Percentiles rank a stretch among this genome's conserved stretches.
These are phyloP conservation scores for Sceloporus tristichus DNA, from an alignment of 2,113 vertebrate species.

Conservation along the genomic window DNA sequence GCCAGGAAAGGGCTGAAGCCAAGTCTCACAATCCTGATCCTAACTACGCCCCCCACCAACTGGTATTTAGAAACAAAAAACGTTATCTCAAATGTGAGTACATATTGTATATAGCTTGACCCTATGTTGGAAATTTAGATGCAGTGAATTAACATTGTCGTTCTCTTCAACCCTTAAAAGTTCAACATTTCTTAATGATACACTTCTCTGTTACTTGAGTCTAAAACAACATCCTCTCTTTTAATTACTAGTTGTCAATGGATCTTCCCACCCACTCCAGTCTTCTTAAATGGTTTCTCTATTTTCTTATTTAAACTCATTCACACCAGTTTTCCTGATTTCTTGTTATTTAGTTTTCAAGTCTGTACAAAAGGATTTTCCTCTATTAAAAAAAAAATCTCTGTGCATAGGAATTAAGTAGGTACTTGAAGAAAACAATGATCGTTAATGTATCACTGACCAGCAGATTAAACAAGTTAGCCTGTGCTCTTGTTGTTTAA, in stretches of 20 bases:
- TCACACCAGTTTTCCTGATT: not conserved
- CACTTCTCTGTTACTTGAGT: not conserved
- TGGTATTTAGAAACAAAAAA: not conserved
- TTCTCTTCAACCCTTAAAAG: not conserved
- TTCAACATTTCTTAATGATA: slow-evolving; percentile 7
- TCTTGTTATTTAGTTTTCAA: not conserved
- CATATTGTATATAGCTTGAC: not conserved
- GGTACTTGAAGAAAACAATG: no score
- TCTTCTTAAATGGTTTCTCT: not conserved
- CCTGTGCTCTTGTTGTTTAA: not conserved
- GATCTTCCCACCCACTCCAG: not conserved
- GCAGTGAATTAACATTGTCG: not conserved
- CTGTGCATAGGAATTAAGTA: no score
- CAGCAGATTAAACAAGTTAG: not conserved
- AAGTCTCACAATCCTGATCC: not conserved
- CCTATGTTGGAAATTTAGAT: not conserved
- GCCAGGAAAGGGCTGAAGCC: not conserved
- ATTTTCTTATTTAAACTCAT: not conserved
- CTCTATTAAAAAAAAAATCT: no score
- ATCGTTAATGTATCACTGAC: no score
- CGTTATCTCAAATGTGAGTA: not conserved
- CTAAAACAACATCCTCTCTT: slow-evolving; percentile 10
- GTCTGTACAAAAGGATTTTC: not conserved
- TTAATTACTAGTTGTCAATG: not conserved
- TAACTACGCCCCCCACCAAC: not conserved